Conservation (phyloP, 2,113 vertebrate species). For the Mesitornis unicolor region DNA sequence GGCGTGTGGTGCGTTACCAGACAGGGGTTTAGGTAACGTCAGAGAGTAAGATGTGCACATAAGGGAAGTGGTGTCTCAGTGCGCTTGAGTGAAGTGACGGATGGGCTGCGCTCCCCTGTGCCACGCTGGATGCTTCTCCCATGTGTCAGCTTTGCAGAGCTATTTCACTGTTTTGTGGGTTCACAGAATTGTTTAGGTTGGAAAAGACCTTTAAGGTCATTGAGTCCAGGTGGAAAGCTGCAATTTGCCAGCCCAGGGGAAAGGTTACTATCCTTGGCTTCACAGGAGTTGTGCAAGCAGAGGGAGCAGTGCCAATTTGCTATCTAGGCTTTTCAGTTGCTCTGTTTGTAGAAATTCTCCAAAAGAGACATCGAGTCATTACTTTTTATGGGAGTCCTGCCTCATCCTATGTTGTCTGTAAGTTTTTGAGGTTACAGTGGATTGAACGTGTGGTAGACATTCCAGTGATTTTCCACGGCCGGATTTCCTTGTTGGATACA, state of each 20-base stretch:
- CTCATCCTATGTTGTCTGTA: background rate
- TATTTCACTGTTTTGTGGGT: background rate
- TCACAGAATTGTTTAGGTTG: too few species aligned
- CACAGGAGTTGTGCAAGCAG: background rate
- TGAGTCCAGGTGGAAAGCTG: background rate
- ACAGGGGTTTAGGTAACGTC: background rate
- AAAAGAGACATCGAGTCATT: background rate
- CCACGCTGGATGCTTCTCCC: background rate
- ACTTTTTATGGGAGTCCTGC: background rate
- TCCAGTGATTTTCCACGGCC: background rate
- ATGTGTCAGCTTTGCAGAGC: background rate
- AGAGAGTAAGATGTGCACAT: background rate
- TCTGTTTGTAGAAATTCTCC: background rate
- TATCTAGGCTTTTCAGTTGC: background rate
- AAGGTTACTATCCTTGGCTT: background rate
- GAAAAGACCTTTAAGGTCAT: too few species aligned
- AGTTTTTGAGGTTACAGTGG: background rate
- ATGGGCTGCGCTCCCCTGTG: background rate
- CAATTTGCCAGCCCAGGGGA: background rate
- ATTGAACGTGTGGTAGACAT: background rate
- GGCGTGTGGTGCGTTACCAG: background rate
- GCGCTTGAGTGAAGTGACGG: background rate
- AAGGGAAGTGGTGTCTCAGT: background rate
- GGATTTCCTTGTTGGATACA: background rate
- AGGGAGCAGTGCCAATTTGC: background rate